These are phyloP conservation scores for Pecten maximus DNA, from an alignment of 2,888 invertebrate species.

Conservation along the genomic window DNA sequence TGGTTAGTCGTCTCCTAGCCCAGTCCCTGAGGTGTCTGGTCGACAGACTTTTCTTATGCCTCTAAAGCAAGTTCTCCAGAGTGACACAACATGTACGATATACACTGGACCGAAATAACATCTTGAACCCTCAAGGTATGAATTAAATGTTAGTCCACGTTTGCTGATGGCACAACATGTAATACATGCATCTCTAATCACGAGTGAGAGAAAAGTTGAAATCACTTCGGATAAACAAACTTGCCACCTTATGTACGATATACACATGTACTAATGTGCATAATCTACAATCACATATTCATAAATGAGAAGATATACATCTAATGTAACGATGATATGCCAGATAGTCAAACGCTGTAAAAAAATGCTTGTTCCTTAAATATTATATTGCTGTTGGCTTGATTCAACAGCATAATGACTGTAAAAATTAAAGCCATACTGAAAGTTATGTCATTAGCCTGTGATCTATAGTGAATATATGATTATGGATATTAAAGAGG, in stretches of 20 bases:
- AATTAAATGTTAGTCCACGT: background rate
- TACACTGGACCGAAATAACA: slow-evolving; percentile 13
- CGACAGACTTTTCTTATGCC: slow-evolving; percentile 35
- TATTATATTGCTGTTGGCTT: slow-evolving; percentile 13
- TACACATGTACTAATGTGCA: slow-evolving; percentile 16
- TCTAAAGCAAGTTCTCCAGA: slow-evolving; percentile 32
- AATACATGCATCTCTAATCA: background rate
- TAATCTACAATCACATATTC: slow-evolving; percentile 35
- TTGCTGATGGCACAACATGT: background rate
- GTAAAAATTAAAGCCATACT: slow-evolving; percentile 35
- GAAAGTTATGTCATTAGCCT: slow-evolving; percentile 28
- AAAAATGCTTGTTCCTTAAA: background rate
- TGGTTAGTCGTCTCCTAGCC: slow-evolving; percentile 11
- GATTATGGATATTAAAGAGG: slow-evolving; percentile 35
- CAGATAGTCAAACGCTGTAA: background rate
- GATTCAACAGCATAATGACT: slow-evolving; percentile 30
- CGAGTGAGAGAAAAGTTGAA: background rate
- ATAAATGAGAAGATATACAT: background rate
- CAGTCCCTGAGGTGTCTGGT: slow-evolving; percentile 26
- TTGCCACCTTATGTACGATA: background rate
- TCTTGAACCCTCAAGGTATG: slow-evolving; percentile 11
- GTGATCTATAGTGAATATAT: slow-evolving; percentile 23
- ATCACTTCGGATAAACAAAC: background rate
- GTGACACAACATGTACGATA: slow-evolving; percentile 15
- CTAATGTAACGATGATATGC: slow-evolving; percentile 2